phyloP scores from a whole-genome alignment of 2,113 vertebrate species.

The Ctenodactylus gundi region DNA sequence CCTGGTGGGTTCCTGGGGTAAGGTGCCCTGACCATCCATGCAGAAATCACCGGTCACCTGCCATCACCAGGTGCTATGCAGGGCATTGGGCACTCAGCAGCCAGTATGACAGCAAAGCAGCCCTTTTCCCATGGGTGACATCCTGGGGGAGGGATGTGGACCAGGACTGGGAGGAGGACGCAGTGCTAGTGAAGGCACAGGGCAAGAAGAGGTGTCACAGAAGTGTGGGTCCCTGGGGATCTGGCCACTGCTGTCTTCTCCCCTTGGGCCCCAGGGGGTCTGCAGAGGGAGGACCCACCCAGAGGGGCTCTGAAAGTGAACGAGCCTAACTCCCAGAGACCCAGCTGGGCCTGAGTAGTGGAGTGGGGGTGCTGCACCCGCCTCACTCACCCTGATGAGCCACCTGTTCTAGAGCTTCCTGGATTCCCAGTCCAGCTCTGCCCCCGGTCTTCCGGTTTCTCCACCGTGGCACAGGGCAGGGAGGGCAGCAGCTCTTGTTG shows the following conservation, averaged over 20 bases:
- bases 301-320: too few relatives aligned
- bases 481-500: not conserved
- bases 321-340: too few relatives aligned
- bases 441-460: not conserved
- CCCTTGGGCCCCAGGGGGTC: not conserved
- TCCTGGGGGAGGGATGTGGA: not conserved
- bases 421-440: not conserved
- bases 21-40: fast-evolving
- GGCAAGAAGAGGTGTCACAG: not conserved
- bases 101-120: not conserved
- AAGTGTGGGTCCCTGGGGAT: not conserved
- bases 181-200: not conserved
- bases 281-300: not conserved
- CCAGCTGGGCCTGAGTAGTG: not conserved
- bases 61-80: not conserved
- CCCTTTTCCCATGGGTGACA: not conserved
- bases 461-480: not conserved
- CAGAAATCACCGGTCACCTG: fast-evolving
- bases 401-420: not conserved
- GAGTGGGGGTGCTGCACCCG: not conserved
- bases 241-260: not conserved
- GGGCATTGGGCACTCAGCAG: not conserved
- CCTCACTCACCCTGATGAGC: not conserved
- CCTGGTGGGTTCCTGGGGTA: not conserved
- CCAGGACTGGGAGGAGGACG: not conserved